Conservation (phyloP, 2,888 invertebrate genomes). For the Graphium colonna region DNA sequence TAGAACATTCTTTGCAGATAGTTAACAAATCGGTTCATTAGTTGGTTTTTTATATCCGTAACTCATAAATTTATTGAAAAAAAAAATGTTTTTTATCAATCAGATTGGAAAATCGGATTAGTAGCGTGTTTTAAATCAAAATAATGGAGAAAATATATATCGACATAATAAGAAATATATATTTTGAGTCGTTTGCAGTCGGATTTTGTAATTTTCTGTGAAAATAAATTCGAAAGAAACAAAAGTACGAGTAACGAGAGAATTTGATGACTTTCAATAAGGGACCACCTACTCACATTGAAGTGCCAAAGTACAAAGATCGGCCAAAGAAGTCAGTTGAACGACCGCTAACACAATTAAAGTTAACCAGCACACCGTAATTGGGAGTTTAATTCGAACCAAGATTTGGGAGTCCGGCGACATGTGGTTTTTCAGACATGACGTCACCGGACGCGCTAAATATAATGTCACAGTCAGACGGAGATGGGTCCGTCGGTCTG, state of each 20-base stretch:
- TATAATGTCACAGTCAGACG: slow-evolving; percentile 39
- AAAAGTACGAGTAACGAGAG: not conserved
- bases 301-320: not conserved
- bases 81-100: no score
- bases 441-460: slow-evolving; percentile 61
- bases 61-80: no score
- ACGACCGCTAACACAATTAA: slow-evolving; percentile 12
- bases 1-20: no score
- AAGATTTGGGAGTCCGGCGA: slow-evolving; percentile 24
- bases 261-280: not conserved
- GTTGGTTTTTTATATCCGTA: no score
- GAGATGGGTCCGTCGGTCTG: slow-evolving; percentile 29
- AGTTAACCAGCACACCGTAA: slow-evolving; percentile 9
- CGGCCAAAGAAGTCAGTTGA: not conserved
- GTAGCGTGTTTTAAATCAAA: no score
- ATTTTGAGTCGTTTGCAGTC: no score
- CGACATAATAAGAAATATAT: no score
- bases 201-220: no score
- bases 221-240: no score
- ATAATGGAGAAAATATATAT: no score
- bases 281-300: not conserved
- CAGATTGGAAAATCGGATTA: no score
- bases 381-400: slow-evolving; percentile 19
- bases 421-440: slow-evolving; percentile 47
- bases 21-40: no score